Base-by-base conservation (phyloP, 2,888 invertebrate species). In the Heliconius ismenius region DNA sequence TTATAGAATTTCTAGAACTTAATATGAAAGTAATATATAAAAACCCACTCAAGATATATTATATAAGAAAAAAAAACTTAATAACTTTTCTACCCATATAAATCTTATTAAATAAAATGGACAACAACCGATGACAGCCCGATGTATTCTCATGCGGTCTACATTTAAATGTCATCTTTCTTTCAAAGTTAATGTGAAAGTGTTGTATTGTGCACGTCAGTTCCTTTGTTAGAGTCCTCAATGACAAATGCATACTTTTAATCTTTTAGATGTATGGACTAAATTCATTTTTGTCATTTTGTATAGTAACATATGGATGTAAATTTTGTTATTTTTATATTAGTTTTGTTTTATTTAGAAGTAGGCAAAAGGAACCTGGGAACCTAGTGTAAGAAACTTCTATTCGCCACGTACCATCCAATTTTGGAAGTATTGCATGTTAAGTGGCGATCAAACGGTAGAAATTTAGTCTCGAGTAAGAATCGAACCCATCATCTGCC, bases 141-240 rank as follows among this genome's bases (percentile, higher is more conserved):
- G 84, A 88, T 80, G 86, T 84, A 85, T 85, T 85, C 87, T 90
- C 91, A 91, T 88, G 86, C 90, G 91, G 85, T 82, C 82, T 79
- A 84, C 85, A 85, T 84, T 86, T 86, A 86, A 86, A 85, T 84
- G 85, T 85, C 85, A 88, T 89, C 82, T 88, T 86, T 88, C 87
- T 88, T 86, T 87, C 87, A 86, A 79, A 76, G 67, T 78, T 73
- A 76, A 76, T 81, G 78, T 79, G 75, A 80, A 78, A 81, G 78
- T 76, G 65, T 49, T 72, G 75, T 62, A 79, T 75, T 79, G 79
- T 76, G 36, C 76, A 80, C 88, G 85, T 89, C 87, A 88, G 62
- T 63, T 85, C 87, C 74, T 74, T 77, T 79, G 76, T 80, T 73
- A 72, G n/a, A 70, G 18, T 77, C 64, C 75, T 77, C 73, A 26